Conservation (phyloP, 2,797 vertebrate species). For the Schizopygopsis pylzovi region DNA sequence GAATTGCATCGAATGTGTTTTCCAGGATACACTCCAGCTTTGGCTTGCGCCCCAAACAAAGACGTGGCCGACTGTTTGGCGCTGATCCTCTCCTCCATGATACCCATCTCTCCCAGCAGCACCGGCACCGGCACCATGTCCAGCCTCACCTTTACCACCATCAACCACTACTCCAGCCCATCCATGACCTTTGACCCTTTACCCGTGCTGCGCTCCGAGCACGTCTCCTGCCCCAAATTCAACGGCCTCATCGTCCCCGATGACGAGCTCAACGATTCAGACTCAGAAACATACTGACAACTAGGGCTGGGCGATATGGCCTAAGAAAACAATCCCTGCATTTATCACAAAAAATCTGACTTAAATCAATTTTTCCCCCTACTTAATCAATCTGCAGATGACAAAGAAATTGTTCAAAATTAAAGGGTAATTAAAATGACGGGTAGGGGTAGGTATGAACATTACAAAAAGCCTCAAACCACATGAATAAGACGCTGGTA, state of each 20-base stretch:
- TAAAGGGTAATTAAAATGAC: too few species aligned
- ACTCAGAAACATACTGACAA: conserved; percentile 94
- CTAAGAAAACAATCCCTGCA: too few species aligned
- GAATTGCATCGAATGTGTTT: not conserved
- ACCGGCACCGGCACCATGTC: conserved; percentile 87
- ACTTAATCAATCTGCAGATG: too few species aligned
- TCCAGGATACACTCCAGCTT: conserved; percentile 91
- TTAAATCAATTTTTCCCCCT: too few species aligned
- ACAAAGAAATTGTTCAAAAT: too few species aligned
- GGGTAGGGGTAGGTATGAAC: too few species aligned
- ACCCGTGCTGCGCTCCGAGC: conserved; percentile 86
- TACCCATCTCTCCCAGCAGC: conserved; percentile 83
- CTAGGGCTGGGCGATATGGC: too few species aligned
- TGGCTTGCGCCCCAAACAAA: conserved; percentile 97
- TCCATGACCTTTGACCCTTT: conserved; percentile 91
- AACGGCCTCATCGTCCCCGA: conserved; percentile 85
- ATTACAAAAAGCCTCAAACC: too few species aligned
- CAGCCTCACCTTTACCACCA: conserved; percentile 85
- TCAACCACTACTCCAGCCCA: conserved; percentile 87
- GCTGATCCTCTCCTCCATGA: conserved; percentile 98
- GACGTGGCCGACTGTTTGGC: conserved; percentile 96
- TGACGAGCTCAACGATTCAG: conserved; percentile 94
- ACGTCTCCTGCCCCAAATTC: conserved; percentile 87
- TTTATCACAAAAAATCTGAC: too few species aligned
- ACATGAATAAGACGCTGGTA: too few species aligned